Evolutionary conservation across 1,140 invertebrate genomes (phyloP).

Genomic region (Ruditapes philippinarum): DNA sequence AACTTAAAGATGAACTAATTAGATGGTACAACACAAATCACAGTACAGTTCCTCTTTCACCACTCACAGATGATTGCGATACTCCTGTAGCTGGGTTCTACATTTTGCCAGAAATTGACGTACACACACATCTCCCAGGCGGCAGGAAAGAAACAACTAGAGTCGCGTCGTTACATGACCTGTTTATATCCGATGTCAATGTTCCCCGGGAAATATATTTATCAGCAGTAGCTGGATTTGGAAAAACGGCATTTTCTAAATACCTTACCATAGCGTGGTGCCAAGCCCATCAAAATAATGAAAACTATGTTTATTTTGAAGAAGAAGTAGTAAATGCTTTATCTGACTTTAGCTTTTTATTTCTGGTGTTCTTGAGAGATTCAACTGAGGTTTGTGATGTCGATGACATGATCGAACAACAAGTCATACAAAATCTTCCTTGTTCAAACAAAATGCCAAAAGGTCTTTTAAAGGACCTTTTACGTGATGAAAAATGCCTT

Average conservation of each 20-base stretch:
- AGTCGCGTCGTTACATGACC: background rate
- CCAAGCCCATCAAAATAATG: background rate
- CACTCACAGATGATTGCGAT: background rate
- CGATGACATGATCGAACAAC: background rate
- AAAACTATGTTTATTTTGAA: background rate
- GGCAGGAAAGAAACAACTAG: background rate
- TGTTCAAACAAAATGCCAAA: background rate
- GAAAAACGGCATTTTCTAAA: slow-evolving; percentile 9
- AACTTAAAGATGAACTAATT: background rate
- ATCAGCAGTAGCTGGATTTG: slow-evolving; percentile 1
- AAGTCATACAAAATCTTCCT: background rate
- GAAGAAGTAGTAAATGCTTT: background rate
- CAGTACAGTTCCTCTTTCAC: background rate
- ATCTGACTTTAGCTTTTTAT: background rate
- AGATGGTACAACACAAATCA: background rate
- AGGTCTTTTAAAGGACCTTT: background rate
- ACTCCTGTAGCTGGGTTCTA: background rate
- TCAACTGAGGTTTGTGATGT: background rate
- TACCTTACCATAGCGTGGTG: background rate
- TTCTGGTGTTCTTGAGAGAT: background rate
- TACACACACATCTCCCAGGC: background rate
- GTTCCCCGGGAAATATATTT: slow-evolving; percentile 7
- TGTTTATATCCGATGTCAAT: background rate
- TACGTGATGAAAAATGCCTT: background rate
- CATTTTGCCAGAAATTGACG: background rate